Percentiles rank a stretch among this genome's conserved stretches.
Conservation (phyloP, 2,888 invertebrate genomes). For the Leptarthrus brevirostris region DNA sequence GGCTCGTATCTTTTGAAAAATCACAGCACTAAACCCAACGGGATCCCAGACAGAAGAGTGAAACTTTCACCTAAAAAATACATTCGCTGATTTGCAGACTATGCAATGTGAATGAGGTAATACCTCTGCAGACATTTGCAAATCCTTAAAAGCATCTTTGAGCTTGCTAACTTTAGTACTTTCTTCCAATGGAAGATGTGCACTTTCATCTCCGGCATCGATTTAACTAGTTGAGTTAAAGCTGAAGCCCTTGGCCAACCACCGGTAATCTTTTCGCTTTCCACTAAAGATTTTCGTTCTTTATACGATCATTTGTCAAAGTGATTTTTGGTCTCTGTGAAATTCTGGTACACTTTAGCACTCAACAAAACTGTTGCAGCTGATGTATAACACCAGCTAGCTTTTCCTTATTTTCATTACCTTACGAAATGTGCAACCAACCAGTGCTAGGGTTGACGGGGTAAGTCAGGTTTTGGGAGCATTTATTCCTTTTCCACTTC, state of each 20-base stretch:
- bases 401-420: background rate
- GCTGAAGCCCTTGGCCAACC: too few relatives aligned
- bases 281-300: background rate
- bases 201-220: background rate
- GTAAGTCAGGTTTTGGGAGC: background rate
- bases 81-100: background rate
- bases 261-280: background rate
- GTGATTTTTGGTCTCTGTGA: constrained; percentile 24
- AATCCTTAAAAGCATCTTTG: background rate
- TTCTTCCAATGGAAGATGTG: constrained; percentile 4
- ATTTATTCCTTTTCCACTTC: constrained; percentile 1
- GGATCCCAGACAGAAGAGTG: background rate
- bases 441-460: background rate
- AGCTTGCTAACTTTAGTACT: background rate
- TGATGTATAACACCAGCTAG: background rate
- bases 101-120: constrained; percentile 13
- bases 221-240: background rate
- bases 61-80: constrained; percentile 20
- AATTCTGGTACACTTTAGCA: constrained; percentile 24
- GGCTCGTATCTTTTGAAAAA: background rate
- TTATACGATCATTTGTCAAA: constrained; percentile 27
- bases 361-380: constrained; percentile 35
- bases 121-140: constrained; percentile 8
- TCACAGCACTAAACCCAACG: background rate
- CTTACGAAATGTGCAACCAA: background rate